phyloP scores from a whole-genome alignment of 1,140 invertebrate species.

The Dryas iulia region DNA sequence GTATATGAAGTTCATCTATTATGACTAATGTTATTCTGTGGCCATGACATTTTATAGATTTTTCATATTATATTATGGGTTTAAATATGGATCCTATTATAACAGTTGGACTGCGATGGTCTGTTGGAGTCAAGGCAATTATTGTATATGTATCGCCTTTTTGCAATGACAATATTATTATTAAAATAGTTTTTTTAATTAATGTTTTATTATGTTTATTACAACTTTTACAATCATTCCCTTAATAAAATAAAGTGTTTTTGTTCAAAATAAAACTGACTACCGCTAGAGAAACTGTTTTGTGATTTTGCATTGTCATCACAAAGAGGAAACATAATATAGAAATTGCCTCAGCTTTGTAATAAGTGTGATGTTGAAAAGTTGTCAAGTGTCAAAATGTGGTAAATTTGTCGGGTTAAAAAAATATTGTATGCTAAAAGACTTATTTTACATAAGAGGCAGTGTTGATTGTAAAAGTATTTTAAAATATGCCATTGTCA shows the following conservation, averaged over 20 bases:
- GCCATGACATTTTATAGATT: background rate
- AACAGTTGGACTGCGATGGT: background rate
- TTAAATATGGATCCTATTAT: background rate
- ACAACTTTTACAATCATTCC: too few relatives aligned
- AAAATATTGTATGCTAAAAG: background rate
- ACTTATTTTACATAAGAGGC: background rate
- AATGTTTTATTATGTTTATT: too few relatives aligned
- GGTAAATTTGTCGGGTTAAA: background rate
- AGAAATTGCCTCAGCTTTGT: too few relatives aligned
- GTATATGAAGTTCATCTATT: background rate
- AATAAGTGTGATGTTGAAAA: background rate
- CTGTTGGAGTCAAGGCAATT: background rate
- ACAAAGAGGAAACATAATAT: too few relatives aligned
- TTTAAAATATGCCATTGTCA: background rate
- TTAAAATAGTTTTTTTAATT: too few relatives aligned
- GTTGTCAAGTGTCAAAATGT: background rate
- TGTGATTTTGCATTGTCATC: too few relatives aligned
- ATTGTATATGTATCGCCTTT: background rate
- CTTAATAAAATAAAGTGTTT: too few relatives aligned
- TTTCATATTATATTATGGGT: background rate
- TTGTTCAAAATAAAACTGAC: too few relatives aligned
- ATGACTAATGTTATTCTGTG: background rate
- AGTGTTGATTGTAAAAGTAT: background rate
- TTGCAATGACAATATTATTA: too few relatives aligned
- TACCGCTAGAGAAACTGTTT: too few relatives aligned